Percentiles rank a stretch among this genome's conserved stretches.
phyloP scores from a whole-genome alignment of 2,113 vertebrate genomes.

The Melanerpes aurifrons region DNA sequence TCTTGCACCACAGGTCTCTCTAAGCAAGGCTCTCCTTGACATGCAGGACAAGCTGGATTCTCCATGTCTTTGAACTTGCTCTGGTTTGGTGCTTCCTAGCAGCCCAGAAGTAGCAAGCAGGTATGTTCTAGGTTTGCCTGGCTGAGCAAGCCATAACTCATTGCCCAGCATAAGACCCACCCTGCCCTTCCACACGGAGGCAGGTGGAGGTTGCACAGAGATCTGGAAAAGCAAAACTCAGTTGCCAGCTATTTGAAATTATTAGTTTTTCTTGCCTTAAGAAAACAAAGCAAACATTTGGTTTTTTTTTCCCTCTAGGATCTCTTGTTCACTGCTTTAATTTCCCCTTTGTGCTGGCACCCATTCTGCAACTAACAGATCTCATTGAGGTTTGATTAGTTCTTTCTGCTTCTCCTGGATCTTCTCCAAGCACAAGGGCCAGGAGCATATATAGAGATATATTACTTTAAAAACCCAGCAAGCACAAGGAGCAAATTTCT shows the following conservation, averaged over 20 bases:
- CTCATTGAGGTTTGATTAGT: slow-evolving; percentile 57
- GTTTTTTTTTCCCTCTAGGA: background rate
- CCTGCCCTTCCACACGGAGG: background rate
- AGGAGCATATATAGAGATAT: slow-evolving; percentile 65
- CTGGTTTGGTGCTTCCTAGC: background rate
- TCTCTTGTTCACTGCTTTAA: slow-evolving; percentile 13
- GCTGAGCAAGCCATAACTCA: background rate
- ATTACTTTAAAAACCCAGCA: slow-evolving; percentile 57
- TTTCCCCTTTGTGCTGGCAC: slow-evolving; percentile 38
- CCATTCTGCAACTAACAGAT: slow-evolving; percentile 41
- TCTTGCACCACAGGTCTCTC: background rate
- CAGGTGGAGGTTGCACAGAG: background rate
- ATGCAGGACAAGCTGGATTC: background rate
- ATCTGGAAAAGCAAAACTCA: background rate
- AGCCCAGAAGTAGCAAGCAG: background rate
- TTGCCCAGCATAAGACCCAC: background rate
- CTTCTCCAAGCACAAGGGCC: slow-evolving; percentile 52
- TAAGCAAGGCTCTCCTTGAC: background rate
- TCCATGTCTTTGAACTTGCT: background rate
- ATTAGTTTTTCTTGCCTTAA: slow-evolving; percentile 7
- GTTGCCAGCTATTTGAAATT: background rate
- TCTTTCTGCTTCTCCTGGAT: slow-evolving; percentile 67
- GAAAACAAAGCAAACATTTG: slow-evolving; percentile 9
- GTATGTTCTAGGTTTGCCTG: background rate
- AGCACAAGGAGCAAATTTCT: slow-evolving; percentile 40